Evolutionary conservation across 1,140 invertebrate species (phyloP).

Genomic region (Branchinecta lynchi): DNA sequence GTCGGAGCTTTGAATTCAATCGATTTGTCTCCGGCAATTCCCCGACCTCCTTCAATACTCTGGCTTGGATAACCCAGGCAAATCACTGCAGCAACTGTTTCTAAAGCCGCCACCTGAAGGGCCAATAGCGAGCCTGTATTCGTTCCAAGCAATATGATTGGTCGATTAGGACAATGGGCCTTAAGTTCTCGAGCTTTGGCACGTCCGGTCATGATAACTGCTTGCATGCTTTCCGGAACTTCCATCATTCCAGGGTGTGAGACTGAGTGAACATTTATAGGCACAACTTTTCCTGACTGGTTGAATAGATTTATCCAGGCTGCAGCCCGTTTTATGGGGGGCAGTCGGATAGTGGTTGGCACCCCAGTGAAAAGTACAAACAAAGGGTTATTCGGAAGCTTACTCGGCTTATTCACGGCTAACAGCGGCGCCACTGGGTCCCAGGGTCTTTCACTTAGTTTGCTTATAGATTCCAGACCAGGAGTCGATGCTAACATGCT

Average conservation of each 20-base stretch:
- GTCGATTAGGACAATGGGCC: neutral
- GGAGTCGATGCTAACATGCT: neutral
- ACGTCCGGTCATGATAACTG: neutral
- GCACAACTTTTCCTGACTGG: neutral
- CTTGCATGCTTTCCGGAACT: slow-evolving; percentile 3
- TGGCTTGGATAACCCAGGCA: slow-evolving; percentile 36
- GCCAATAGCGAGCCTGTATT: neutral
- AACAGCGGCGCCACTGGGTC: neutral
- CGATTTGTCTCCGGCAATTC: slow-evolving; percentile 33
- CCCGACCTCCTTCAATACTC: slow-evolving; percentile 32
- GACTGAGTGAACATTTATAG: neutral
- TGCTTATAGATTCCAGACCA: neutral
- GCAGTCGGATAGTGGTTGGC: neutral
- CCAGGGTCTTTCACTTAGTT: neutral
- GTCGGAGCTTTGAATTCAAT: slow-evolving; percentile 33
- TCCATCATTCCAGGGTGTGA: neutral
- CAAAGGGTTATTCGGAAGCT: neutral
- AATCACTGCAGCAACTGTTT: slow-evolving; percentile 33
- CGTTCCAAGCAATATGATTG: slow-evolving; percentile 10
- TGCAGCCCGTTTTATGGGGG: neutral
- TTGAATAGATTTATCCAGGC: neutral
- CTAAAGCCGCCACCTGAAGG: slow-evolving; percentile 31
- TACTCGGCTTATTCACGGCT: neutral
- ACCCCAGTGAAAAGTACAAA: neutral
- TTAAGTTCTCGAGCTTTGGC: neutral